phyloP scores from a whole-genome alignment of 2,113 vertebrate species.

The Chloroceryle aenea region DNA sequence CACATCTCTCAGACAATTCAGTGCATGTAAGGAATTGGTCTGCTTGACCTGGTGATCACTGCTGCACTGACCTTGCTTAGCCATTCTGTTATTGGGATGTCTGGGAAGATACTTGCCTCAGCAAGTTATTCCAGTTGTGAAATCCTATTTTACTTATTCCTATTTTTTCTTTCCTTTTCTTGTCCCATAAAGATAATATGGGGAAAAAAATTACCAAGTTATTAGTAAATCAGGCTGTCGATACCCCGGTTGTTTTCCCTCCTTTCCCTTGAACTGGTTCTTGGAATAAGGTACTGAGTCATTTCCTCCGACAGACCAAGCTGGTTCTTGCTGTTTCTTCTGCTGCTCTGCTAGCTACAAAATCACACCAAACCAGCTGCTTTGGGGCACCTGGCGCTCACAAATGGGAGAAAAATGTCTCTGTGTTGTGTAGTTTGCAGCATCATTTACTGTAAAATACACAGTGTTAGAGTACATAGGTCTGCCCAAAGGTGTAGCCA shows the following conservation, averaged over 20 bases:
- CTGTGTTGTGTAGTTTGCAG: not conserved
- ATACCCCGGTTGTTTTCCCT: not conserved
- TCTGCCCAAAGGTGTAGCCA: not conserved
- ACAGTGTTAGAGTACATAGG: not conserved
- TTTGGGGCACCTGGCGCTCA: not conserved
- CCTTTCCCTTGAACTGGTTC: not conserved
- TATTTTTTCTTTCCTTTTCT: not conserved
- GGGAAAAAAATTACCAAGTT: not conserved
- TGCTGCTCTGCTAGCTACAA: not conserved
- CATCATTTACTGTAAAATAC: not conserved
- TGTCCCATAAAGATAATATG: not conserved
- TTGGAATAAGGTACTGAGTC: not conserved
- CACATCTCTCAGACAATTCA: not conserved
- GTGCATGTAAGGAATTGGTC: not conserved
- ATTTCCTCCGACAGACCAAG: not conserved
- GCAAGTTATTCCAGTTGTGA: not conserved
- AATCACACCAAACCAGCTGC: not conserved
- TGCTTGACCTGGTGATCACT: not conserved
- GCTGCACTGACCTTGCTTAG: not conserved
- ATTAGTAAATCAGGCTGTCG: not conserved
- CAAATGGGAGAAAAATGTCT: not conserved
- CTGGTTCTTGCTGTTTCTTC: not conserved
- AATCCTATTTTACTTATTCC: not conserved
- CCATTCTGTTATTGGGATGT: rapidly evolving
- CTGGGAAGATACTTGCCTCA: not conserved